These are phyloP conservation scores for Oryzias celebensis DNA, from an alignment of 2,113 vertebrate species.

Conservation along the genomic window DNA sequence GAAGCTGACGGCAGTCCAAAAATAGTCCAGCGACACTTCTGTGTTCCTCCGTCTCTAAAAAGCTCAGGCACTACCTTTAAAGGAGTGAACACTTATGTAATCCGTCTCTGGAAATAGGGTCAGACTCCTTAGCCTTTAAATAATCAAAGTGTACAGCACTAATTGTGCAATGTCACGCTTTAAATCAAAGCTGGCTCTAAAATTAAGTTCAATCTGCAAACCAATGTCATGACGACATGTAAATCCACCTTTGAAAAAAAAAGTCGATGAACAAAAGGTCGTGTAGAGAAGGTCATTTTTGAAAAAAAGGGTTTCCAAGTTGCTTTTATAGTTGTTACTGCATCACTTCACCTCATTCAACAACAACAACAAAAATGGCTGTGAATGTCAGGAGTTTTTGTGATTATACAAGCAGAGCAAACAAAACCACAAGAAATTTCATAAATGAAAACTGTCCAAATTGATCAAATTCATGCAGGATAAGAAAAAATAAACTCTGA, in stretches of 20 bases:
- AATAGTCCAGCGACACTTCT: conserved; percentile 52
- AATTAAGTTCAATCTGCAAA: neutral
- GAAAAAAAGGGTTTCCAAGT: neutral
- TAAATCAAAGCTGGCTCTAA: neutral
- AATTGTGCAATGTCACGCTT: neutral
- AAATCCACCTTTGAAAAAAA: no score
- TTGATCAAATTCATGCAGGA: no score
- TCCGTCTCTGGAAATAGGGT: conserved; percentile 34
- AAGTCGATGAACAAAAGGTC: no score
- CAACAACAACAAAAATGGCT: no score
- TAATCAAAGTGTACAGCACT: conserved; percentile 4
- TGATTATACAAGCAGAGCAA: no score
- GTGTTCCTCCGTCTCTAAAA: conserved; percentile 32
- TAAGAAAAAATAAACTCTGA: no score
- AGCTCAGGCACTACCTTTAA: conserved; percentile 51
- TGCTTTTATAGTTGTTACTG: no score
- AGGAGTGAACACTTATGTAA: conserved; percentile 44
- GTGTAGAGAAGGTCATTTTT: neutral
- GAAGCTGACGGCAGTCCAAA: conserved; percentile 55
- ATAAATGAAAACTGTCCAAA: no score
- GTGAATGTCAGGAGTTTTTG: no score
- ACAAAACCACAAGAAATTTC: no score
- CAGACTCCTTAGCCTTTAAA: conserved; percentile 13
- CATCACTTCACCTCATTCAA: no score
- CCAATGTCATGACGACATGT: no score